Base-by-base conservation (phyloP, 2,888 invertebrate genomes). In the Meliscaeva auricollis region DNA sequence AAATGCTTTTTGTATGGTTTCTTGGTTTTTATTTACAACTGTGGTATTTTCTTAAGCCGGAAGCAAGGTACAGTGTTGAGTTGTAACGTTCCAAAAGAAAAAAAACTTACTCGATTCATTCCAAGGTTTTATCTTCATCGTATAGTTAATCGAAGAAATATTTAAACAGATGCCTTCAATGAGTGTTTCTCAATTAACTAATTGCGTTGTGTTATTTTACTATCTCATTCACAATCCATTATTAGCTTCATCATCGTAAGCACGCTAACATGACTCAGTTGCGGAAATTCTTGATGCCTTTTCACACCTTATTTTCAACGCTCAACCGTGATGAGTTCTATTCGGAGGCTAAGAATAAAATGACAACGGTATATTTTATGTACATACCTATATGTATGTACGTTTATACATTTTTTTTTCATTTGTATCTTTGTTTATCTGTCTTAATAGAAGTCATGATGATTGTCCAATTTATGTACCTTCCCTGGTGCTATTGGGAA, bases 241-340 rank as follows among this genome's bases (percentile, higher is more conserved):
- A 54, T 54, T 32, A 20, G 26, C n/a, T 54, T 54, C 54, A 54
- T 54, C 30, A 54, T 48, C 48, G 9, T 38, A 38, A 48, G 3
- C 48, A 30, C 30, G 30, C 17, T 15, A 30, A 13, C 54, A 54
- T 13, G 30, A 30, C 13, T 17, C 4, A 11, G 7, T 32, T 17
- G 20, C 7, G 32, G 22, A 22, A 22, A 13, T 30, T 32, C 32
- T 54, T 54, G 54, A 32, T 30, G 9, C 32, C 54, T 26, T 13
- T 54, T 32, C 54, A 30, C 30, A 7, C 30, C 13, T 32, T 32
- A 54, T 9, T 38, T 38, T 13, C 5, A 38, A 3, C 38, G 9
- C 38, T 38, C 38, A 38, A 38, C 11, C 13, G 38, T 9, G 3
- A 38, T 38, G 38, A 38, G 11, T 38, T 38, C 11, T 38, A 3